phyloP scores from a whole-genome alignment of 2,797 vertebrate genomes.

The Sebastes aleutianus region DNA sequence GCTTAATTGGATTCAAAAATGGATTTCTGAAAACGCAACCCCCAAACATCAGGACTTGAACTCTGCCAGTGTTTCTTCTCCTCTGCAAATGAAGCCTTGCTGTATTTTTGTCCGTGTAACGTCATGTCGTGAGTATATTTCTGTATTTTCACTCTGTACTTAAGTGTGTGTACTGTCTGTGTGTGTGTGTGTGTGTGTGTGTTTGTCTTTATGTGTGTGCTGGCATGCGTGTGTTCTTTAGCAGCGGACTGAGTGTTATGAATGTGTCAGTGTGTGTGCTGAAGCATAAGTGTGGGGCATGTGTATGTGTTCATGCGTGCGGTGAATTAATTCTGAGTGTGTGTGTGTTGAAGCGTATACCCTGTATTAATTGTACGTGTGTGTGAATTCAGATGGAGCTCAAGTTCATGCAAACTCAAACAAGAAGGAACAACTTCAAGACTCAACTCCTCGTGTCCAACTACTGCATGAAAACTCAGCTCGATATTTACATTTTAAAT shows the following conservation, averaged over 20 bases:
- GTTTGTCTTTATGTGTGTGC: neutral
- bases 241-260: constrained; percentile 22
- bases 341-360: constrained; percentile 62
- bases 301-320: constrained; percentile 65
- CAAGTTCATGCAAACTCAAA: constrained; percentile 61
- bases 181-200: constrained; percentile 12
- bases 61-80: neutral
- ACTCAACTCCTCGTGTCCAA: neutral
- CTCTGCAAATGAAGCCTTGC: neutral
- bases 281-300: constrained; percentile 56
- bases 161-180: neutral
- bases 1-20: neutral
- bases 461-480: neutral
- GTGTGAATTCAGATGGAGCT: constrained; percentile 56
- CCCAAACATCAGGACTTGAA: constrained; percentile 1
- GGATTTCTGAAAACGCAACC: neutral
- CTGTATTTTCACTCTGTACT: neutral
- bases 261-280: constrained; percentile 50
- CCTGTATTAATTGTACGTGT: constrained; percentile 66
- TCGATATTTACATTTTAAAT: neutral
- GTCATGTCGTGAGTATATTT: neutral
- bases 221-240: neutral
- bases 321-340: constrained; percentile 69
- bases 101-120: neutral
- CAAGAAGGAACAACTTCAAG: constrained; percentile 24